Base-by-base conservation (phyloP, 2,888 invertebrate genomes). In the Diplazon laetatorius region DNA sequence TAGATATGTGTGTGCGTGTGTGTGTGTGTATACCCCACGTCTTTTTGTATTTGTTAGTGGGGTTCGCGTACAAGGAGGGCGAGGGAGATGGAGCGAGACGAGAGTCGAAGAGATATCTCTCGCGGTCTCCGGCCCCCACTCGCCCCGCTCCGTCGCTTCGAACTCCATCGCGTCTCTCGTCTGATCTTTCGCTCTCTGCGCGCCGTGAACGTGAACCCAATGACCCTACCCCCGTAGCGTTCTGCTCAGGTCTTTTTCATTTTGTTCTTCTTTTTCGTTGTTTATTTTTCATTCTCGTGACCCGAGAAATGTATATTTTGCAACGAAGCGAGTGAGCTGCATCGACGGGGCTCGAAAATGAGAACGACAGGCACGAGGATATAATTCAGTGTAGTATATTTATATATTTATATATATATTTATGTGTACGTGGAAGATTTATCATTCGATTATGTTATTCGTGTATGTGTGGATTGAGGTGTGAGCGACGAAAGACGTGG, bases 151-250 rank as follows among this genome's bases (percentile, higher is more conserved):
- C 66, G 71, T 75, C 60, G 75, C 52, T 66, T 55, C 70, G 66
- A 72, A 68, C 42, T 62, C 59, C 35, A n/a, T n/a, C 72, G 30
- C 68, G 76, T 75, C 78, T 75, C 78, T 78, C 77, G 73, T 78
- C 78, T 70, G 74, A 78, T 74, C 69, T 78, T 42, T 74, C 73
- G 65, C 69, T 69, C 74, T 52, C 55, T 78, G 62, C 30, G 30
- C 30, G n/a, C 52, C 57, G 39, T 57, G 69, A 65, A 62, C 75
- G 46, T 78, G 78, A 78, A 78, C 78, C 71, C 66, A 22, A 55
- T 72, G 78, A 78, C 78, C 78, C n/a, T n/a, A n/a, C n/a, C n/a
- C n/a, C 63, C 42, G 25, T 42, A 52, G 63, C 73, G 52, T 63
- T 73, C 72, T 12, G 55, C 60, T 48, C 55, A 44, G 16, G n/a